Evolutionary conservation across 2,888 invertebrate species (phyloP), one percentile per base, ranked within the genome.

Genomic region (Apotomis betuletana): DNA sequence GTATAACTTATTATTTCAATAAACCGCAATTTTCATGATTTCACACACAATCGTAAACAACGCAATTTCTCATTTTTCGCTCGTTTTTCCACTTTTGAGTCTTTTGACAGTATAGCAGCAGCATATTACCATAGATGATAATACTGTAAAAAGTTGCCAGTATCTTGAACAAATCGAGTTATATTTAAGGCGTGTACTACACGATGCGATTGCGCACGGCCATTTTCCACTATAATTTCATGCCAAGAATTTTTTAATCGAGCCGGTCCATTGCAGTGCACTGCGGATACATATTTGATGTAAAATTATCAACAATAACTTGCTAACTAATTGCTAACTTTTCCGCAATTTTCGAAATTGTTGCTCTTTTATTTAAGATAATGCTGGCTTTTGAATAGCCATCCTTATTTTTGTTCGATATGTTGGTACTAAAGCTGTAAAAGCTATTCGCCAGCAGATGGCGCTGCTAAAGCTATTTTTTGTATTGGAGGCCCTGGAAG

Each of bases 31-130:
- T 62, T 10, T n/a, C 3, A 67, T 52, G 57, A 67, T 51, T 51
- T 69, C 4, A 51, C 13, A 61, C 63, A 36, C 38, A 60, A 55
- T 60, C 55, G 69, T 65, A 69, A 73, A 69, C 69, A 73, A 49
- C 46, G 27, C 27, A 27, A 69, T 75, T 74, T 75, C 73, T 70
- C 72, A 76, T 73, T 80, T 86, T 86, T 86, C 86, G 86, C 86
- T 87, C 86, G 86, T 82, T 85, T 86, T 86, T 86, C 75, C 77
- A 69, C 51, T 74, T 73, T 70, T 69, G 61, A 72, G 77, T 69
- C 51, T 74, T 73, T 70, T 69, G 61, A 72, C 72, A 67, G 61
- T 13, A 55, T 54, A 51, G 13, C 8, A 36, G 49, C 55, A 51
- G 13, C 8, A 36, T 12, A 3, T 5, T 12, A 57, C 15, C 41